Base-by-base conservation (phyloP, 2,888 invertebrate species). In the Ashinkailepas kermadecensis region DNA sequence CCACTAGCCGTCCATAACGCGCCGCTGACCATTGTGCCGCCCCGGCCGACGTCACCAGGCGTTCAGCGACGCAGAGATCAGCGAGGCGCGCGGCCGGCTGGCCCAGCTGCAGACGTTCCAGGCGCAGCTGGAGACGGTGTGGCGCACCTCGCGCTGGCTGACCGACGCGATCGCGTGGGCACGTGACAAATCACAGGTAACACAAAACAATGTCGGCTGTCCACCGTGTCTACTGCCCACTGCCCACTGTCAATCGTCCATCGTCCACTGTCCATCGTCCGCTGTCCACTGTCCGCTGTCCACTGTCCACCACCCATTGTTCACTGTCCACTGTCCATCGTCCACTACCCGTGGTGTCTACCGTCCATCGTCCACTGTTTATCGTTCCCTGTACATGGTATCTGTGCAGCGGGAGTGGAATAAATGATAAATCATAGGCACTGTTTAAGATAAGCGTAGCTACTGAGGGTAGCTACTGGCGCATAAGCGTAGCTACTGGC, bases 61-160 rank as follows among this genome's bases (percentile, higher is more conserved):
- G 0, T 98, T 98, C 88, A 97, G 96, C 6, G 93, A 94, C 81
- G 92, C 92, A 9, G 98, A 98, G 87, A 88, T 97, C 57, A 92
- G 93, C 83, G 91, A 92, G 7, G 95, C 97, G 82, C 96, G 95
- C 87, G 94, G 95, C 85, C 91, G 95, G 82, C 89, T 98, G 70
- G 89, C 91, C 0, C 93, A 93, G 86, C 88, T 99, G 58, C 93
- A 94, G 86, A 94, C 95, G 81, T 90, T 97, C 74, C 97, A 97
- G 86, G 89, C 91, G 62, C 94, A 92, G 86, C 89, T 98, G 79
- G 98, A 98, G 86, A 88, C 91, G 0, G 92, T 95, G 7, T 99
- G 99, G 99, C 95, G 96, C 86, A 93, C 93, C 39, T 93, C 95
- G 78, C 91, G 99, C 25, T 99, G 99, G 99, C 91, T 99, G 39